phyloP scores from a whole-genome alignment of 1,140 invertebrate genomes.

The Zaprionus africanus region DNA sequence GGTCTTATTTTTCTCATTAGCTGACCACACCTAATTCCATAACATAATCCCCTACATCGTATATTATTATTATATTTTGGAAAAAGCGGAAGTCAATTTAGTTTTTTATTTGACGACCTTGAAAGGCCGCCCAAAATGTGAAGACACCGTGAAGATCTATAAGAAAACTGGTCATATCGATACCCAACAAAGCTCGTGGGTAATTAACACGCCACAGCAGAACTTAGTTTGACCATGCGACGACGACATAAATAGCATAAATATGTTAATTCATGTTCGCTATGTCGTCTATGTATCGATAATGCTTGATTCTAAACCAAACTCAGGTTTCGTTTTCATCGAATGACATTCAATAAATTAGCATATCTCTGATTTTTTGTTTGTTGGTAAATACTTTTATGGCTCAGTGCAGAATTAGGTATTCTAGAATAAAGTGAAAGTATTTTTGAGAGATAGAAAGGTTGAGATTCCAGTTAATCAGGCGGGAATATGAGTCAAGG shows the following conservation, averaged over 20 bases:
- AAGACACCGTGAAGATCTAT: constrained; percentile 3
- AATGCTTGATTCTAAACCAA: constrained; percentile 28
- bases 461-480: not conserved
- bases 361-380: constrained; percentile 31
- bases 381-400: constrained; percentile 11
- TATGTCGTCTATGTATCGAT: constrained; percentile 30
- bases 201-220: constrained; percentile 53
- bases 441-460: not conserved
- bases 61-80: not conserved
- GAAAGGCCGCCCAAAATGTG: constrained; percentile 22
- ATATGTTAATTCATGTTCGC: constrained; percentile 61
- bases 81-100: constrained; percentile 36
- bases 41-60: not conserved
- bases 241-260: constrained; percentile 63
- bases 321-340: constrained; percentile 45
- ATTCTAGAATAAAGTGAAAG: constrained; percentile 38
- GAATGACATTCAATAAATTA: constrained; percentile 33
- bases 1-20: not conserved
- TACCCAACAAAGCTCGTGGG: constrained; percentile 21
- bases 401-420: not conserved
- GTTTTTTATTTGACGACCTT: constrained; percentile 22
- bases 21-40: not conserved
- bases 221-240: constrained; percentile 50
- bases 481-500: constrained; percentile 4
- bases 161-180: constrained; percentile 48